Evolutionary conservation across 1,140 invertebrate species (phyloP), one percentile per base, ranked within the genome.

Genomic region (Andrena cerasifolii): DNA sequence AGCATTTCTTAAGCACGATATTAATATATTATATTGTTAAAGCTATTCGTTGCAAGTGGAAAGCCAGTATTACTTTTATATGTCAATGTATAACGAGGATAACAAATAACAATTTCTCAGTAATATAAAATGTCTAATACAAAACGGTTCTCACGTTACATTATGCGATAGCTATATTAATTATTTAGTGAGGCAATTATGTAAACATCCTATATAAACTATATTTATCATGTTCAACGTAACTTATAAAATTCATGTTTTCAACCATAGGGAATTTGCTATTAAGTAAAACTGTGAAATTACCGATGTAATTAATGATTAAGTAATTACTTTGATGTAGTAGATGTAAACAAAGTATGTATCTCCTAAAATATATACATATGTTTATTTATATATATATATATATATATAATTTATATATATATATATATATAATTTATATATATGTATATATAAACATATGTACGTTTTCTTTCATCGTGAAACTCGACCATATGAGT

Each of bases 331-430:
- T 26, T 14, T 61, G 47, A 61, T 33, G 18, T 59, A 49, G 31
- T 78, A 26, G 24, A 53, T 78, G 33, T 53, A 78, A 73, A 80
- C 65, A 58, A 76, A 40, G n/a, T n/a, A n/a, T n/a, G 47, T 63
- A 70, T 36, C n/a, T 83, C 51, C 12, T 56, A 63, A 78, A 72
- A 74, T 77, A 77, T 40, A 49, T n/a, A n/a, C n/a, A n/a, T n/a
- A n/a, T n/a, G n/a, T n/a, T n/a, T n/a, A n/a, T n/a, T n/a, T n/a
- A n/a, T n/a, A n/a, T n/a, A n/a, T n/a, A n/a, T n/a, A n/a, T n/a
- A n/a, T n/a, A n/a, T n/a, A n/a, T n/a, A n/a, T n/a, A n/a, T n/a
- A n/a, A n/a, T n/a, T n/a, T n/a, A n/a, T n/a, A n/a, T n/a, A n/a
- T n/a, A n/a, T n/a, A n/a, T n/a, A n/a, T n/a, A n/a, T n/a, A n/a